phyloP scores from a whole-genome alignment of 1,140 invertebrate species.

The Drosophila serrata region DNA sequence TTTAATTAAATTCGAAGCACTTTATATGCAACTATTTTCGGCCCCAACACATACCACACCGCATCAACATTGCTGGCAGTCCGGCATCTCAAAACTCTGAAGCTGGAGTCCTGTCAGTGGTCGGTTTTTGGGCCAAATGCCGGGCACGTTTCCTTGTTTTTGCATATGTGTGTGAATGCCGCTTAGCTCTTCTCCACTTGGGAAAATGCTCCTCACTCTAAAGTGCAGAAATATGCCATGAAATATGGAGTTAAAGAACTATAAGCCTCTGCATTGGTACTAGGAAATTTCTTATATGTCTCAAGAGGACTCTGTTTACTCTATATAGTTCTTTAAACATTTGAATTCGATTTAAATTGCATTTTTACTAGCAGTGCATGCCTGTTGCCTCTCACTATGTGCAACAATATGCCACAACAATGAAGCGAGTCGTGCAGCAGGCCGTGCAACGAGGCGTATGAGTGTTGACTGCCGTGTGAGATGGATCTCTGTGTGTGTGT shows the following conservation, averaged over 20 bases:
- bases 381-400: slow-evolving; percentile 58
- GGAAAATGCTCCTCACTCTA: neutral
- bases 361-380: slow-evolving; percentile 10
- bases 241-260: neutral
- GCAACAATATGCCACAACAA: slow-evolving; percentile 81
- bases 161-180: slow-evolving; percentile 45
- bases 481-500: slow-evolving; percentile 2
- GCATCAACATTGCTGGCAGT: slow-evolving; percentile 7
- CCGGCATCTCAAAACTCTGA: slow-evolving; percentile 47
- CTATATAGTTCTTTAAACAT: neutral
- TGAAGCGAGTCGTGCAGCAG: slow-evolving; percentile 74
- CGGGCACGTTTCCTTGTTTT: slow-evolving; percentile 56
- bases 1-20: slow-evolving; percentile 76
- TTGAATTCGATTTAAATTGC: neutral
- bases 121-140: slow-evolving; percentile 36
- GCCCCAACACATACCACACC: slow-evolving; percentile 30
- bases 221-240: neutral
- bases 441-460: slow-evolving; percentile 75
- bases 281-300: neutral
- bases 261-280: neutral
- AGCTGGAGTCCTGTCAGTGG: slow-evolving; percentile 23
- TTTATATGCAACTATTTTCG: slow-evolving; percentile 52
- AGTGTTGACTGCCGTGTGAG: slow-evolving; percentile 70
- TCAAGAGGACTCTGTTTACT: too few species aligned
- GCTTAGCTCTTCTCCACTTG: slow-evolving; percentile 10